Evolutionary conservation across 2,113 vertebrate species (phyloP), one percentile per base, ranked within the genome.

Genomic region (Charina bottae): DNA sequence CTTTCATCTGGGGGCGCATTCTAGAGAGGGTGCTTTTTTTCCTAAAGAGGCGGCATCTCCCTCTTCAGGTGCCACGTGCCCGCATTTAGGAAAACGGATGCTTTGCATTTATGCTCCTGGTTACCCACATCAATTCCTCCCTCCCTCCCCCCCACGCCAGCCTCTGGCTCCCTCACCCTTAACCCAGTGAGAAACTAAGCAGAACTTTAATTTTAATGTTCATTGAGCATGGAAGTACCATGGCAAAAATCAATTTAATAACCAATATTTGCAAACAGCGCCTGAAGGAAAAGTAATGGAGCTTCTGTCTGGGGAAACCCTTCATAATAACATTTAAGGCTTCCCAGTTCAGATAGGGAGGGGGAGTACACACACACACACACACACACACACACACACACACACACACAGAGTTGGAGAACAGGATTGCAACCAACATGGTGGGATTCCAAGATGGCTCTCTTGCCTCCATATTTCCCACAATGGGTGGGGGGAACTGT

Each of bases 141-240:
- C 0, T n/a, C 54, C n/a, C 85, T 0, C 64, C 33, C 33, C 26
- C 26, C 1, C 11, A 9, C 1, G 12, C 10, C 62, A 54, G 42
- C 55, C 89, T 88, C 92, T 33, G 84, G 87, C 89, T 87, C 56
- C 12, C 64, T 87, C 78, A 46, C 55, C 33, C 68, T 89, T 78
- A 56, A 85, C 90, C 87, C 54, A 24, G 60, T 37, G n/a, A 91
- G 91, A 85, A 91, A 53, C 93, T 90, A 78, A 89, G 90, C 93
- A 91, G 91, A 89, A 88, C 93, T 92, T 93, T 92, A 90, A 92
- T 93, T 93, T 94, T 91, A 91, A 94, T 94, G 93, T 90, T 93
- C 93, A 93, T 59, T 92, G 89, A 94, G 91, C 93, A 86, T 90
- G 93, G 85, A 93, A 93, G 62, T 64, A 54, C 86, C 53, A 72